These are phyloP conservation scores for Dipodomys ordii DNA, from an alignment of 2,113 vertebrate genomes.

Conservation along the genomic window DNA sequence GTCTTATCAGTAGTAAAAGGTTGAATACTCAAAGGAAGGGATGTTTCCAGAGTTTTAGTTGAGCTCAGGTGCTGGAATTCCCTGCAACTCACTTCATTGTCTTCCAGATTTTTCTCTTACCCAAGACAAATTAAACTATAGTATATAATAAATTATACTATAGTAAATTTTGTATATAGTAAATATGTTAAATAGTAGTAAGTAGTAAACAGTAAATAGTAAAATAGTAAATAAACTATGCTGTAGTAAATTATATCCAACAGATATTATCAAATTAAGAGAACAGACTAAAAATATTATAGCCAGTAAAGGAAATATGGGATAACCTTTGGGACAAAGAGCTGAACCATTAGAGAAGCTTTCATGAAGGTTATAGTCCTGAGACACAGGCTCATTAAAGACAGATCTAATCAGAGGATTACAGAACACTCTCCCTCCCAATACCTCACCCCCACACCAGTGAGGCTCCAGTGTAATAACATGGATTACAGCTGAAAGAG, in stretches of 20 bases:
- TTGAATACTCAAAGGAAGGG: not conserved
- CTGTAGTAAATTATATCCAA: not conserved
- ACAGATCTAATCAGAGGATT: constrained; percentile 17
- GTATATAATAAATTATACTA: not conserved
- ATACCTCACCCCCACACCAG: not conserved
- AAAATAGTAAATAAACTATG: not conserved
- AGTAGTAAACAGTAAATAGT: no score
- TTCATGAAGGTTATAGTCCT: not conserved
- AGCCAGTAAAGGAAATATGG: not conserved
- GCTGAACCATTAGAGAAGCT: not conserved
- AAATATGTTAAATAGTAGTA: no score
- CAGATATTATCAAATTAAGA: not conserved
- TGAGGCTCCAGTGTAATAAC: not conserved
- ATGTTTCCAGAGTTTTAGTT: not conserved
- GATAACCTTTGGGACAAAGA: no score
- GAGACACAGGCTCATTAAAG: not conserved
- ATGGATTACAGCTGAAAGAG: constrained; percentile 41
- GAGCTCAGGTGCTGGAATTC: not conserved
- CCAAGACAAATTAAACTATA: not conserved
- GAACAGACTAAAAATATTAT: not conserved
- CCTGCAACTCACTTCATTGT: not conserved
- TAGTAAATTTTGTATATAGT: not conserved
- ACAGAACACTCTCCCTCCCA: not conserved
- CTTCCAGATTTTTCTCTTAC: not conserved
- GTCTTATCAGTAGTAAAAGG: not conserved